Evolutionary conservation across 2,888 invertebrate genomes (phyloP), one percentile per base, ranked within the genome.

Genomic region (Dynastes grantii): DNA sequence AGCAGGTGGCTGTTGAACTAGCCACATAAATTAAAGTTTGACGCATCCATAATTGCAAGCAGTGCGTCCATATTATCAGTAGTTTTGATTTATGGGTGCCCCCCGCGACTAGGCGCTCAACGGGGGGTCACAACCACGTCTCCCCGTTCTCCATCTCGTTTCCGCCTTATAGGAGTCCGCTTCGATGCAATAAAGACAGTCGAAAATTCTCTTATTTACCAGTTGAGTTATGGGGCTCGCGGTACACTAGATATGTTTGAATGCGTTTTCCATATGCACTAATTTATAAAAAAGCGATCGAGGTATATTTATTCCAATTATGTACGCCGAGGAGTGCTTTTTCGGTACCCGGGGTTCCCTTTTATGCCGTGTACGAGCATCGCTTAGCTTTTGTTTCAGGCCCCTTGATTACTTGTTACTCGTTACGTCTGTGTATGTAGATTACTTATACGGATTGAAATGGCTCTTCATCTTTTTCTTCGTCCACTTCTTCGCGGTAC

Each of bases 31-130:
- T 88, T 86, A 86, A 84, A 84, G 85, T 88, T 88, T 88, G 88
- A 88, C 87, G 87, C 86, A 86, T 86, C 85, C 85, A 86, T 87
- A 88, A 88, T 88, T 88, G 88, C 87, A 84, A 86, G 84, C 85
- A 85, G 85, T 85, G 84, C 84, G 84, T 86, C 85, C 86, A 84
- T 85, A 84, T 85, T 87, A 87, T 87, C 87, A 86, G 87, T 87
- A 87, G 87, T 87, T 87, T 86, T 87, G 87, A 87, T 87, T 87
- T 87, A 87, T 86, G 87, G 87, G 83, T 80, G 83, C 82, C 86
- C 85, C 84, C 85, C 84, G 82, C 82, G 83, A 85, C 85, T 88
- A 87, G 85, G 85, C 86, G 86, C 84, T 83, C 84, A 81, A 81
- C 82, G 82, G 85, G 87, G 85, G 84, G 85, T 84, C 85, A 83